Evolutionary conservation across 2,888 invertebrate genomes (phyloP).

Genomic region (Mechanitis mazaeus): DNA sequence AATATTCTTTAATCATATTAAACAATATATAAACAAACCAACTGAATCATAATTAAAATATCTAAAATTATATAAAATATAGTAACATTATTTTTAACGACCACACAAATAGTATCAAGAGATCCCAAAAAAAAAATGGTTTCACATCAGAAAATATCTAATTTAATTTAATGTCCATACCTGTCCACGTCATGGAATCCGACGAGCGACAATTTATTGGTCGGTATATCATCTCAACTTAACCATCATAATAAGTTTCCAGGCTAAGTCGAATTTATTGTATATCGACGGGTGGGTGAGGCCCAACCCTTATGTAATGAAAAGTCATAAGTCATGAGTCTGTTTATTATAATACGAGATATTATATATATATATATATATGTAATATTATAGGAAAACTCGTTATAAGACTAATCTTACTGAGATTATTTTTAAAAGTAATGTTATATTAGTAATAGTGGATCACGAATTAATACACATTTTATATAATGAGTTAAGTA

Average conservation of each 20-base stretch:
- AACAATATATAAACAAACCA: background rate
- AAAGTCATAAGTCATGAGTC: background rate
- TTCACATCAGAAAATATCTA: slow-evolving; percentile 49
- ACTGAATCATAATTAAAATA: background rate
- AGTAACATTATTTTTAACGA: background rate
- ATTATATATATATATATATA: background rate
- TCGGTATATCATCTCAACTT: slow-evolving; percentile 60
- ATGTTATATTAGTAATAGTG: no score
- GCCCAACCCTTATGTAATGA: slow-evolving; percentile 10
- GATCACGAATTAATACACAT: no score
- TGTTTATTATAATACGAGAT: background rate
- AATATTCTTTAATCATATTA: no score
- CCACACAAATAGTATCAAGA: slow-evolving; percentile 38
- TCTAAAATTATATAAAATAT: background rate
- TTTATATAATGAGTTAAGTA: no score
- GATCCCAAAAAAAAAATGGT: slow-evolving; percentile 48
- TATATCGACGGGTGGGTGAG: slow-evolving; percentile 39
- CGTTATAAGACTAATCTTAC: no score
- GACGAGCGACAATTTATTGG: slow-evolving; percentile 56
- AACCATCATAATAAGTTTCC: slow-evolving; percentile 53
- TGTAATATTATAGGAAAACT: background rate
- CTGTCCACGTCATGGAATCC: slow-evolving; percentile 61
- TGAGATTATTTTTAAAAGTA: no score
- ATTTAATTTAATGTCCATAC: slow-evolving; percentile 58
- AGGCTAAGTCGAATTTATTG: slow-evolving; percentile 56